A percentile compares a stretch with the other conserved stretches of the same genome.
phyloP scores from a whole-genome alignment of 2,113 vertebrate genomes.

The Microcebus ravelobensis region DNA sequence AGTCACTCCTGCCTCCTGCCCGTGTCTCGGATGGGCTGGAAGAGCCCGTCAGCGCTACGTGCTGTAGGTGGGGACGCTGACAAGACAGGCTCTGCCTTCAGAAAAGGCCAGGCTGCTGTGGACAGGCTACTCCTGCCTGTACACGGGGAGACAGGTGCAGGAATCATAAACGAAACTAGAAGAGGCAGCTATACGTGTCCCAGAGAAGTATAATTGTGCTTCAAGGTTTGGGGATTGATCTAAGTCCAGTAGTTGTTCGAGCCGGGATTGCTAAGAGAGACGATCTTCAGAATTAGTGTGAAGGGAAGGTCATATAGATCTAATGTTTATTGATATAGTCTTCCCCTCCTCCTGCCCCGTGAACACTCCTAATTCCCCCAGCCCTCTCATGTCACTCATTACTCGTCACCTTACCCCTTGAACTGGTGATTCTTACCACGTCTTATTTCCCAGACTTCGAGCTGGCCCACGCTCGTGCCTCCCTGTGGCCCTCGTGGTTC shows the following conservation, averaged over 20 bases:
- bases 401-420: neutral
- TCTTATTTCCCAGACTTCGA: neutral
- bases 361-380: neutral
- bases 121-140: neutral
- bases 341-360: neutral
- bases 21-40: neutral
- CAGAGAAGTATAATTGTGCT: neutral
- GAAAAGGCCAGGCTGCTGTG: neutral
- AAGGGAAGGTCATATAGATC: neutral
- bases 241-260: neutral
- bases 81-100: neutral
- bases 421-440: fast-evolving
- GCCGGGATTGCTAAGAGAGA: neutral
- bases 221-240: neutral
- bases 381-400: no score
- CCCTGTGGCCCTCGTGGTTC: neutral
- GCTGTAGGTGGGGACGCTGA: neutral
- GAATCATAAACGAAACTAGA: neutral
- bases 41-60: neutral
- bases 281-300: neutral
- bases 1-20: neutral
- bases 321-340: no score
- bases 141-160: fast-evolving
- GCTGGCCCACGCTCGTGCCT: neutral
- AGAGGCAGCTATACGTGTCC: neutral